A percentile compares a stretch with the other conserved stretches of the same genome.
These are phyloP conservation scores for Dasypus novemcinctus DNA, from an alignment of 2,113 vertebrate species.

Conservation along the genomic window DNA sequence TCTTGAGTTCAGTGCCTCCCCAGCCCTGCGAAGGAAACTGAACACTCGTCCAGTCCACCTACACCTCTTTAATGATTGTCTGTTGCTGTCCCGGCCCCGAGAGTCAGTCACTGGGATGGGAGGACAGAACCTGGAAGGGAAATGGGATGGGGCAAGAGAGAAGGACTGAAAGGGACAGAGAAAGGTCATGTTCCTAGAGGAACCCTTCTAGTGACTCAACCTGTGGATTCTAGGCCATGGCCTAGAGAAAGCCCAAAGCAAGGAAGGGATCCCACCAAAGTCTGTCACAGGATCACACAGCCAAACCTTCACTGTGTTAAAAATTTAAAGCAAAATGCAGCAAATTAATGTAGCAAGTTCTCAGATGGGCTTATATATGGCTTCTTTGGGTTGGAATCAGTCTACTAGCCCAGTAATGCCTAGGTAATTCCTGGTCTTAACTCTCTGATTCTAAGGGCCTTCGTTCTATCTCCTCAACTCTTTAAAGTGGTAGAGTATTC, in stretches of 20 bases:
- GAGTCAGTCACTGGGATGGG: slow-evolving; percentile 85
- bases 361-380: rapidly evolving
- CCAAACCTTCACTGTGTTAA: rapidly evolving
- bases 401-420: not conserved
- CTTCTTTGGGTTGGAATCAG: not conserved
- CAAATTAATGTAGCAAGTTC: not conserved
- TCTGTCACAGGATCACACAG: not conserved
- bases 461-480: not conserved
- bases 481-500: not conserved
- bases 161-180: not conserved
- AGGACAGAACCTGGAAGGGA: not conserved
- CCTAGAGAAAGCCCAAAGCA: not conserved
- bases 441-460: not conserved
- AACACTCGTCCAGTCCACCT: slow-evolving; percentile 89
- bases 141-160: not conserved
- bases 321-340: not conserved
- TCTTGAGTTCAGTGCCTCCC: slow-evolving; percentile 82
- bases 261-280: not conserved
- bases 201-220: not conserved
- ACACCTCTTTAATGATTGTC: slow-evolving; percentile 96
- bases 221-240: not conserved
- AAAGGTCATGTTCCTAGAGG: not conserved
- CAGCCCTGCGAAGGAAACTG: slow-evolving; percentile 85
- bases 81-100: slow-evolving; percentile 93
- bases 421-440: not conserved